These are phyloP conservation scores for Hypolimnas misippus DNA, from an alignment of 2,888 invertebrate species.

Conservation along the genomic window DNA sequence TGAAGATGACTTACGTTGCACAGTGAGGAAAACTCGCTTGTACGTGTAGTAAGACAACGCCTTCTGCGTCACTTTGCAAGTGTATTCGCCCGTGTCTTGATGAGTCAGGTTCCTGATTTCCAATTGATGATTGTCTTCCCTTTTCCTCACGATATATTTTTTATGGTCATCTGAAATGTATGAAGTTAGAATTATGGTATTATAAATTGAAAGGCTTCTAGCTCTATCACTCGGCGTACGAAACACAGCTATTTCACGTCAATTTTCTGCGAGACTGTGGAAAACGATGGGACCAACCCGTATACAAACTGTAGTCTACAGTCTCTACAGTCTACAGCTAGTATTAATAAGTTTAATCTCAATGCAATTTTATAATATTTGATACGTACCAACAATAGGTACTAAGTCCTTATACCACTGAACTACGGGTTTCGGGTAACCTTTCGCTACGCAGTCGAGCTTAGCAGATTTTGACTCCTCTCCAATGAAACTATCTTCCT, in stretches of 20 bases:
- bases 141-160: constrained; percentile 59
- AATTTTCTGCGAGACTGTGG: no score
- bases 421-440: constrained; percentile 65
- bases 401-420: constrained; percentile 69
- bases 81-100: constrained; percentile 67
- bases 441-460: constrained; percentile 67
- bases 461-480: constrained; percentile 65
- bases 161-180: constrained; percentile 53
- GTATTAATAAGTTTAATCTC: no score
- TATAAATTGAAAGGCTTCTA: no score
- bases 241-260: no score
- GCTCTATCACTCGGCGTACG: no score
- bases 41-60: constrained; percentile 67
- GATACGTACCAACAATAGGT: constrained; percentile 53
- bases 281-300: no score
- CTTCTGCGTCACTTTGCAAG: constrained; percentile 73
- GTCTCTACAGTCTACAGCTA: no score
- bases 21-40: constrained; percentile 63
- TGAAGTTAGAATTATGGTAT: no score
- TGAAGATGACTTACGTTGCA: constrained; percentile 65
- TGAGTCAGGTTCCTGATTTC: constrained; percentile 70
- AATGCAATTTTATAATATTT: not conserved
- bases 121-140: constrained; percentile 56
- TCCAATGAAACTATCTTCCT: constrained; percentile 55
- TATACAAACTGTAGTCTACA: no score